A percentile compares a stretch with the other conserved stretches of the same genome.
Evolutionary conservation across 1,140 invertebrate genomes (phyloP).

Genomic region (Ceratina calcarata): DNA sequence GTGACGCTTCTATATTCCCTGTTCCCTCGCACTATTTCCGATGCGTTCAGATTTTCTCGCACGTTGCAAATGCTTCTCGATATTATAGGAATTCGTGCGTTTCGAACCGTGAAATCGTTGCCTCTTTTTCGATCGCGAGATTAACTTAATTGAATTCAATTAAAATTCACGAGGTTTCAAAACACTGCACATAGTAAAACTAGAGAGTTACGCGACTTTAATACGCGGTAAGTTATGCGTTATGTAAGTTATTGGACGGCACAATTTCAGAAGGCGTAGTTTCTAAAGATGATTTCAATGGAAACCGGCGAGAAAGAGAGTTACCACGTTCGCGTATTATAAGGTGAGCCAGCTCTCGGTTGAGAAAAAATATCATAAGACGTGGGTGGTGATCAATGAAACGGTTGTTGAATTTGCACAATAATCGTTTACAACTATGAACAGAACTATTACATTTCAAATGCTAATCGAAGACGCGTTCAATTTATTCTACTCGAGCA

Average conservation of each 20-base stretch:
- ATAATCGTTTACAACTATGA: conserved; percentile 27
- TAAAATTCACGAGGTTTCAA: not conserved
- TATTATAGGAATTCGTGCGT: not conserved
- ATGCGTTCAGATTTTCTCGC: conserved; percentile 31
- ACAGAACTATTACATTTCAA: conserved; percentile 9
- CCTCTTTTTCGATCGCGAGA: too few species aligned
- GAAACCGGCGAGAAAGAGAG: not conserved
- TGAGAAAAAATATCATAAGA: not conserved
- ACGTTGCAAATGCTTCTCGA: too few species aligned
- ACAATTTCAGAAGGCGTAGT: conserved; percentile 12
- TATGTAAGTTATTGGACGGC: conserved; percentile 2
- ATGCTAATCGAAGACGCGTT: not conserved
- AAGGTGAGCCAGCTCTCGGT: conserved; percentile 1
- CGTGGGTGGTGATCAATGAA: conserved; percentile 30
- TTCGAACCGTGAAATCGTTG: not conserved
- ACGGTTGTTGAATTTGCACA: conserved; percentile 31
- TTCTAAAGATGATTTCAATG: conserved; percentile 15
- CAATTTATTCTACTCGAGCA: not conserved
- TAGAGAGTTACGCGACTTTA: not conserved
- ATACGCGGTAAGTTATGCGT: not conserved
- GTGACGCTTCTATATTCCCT: conserved; percentile 39
- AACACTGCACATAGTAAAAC: too few species aligned
- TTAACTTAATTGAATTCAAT: not conserved
- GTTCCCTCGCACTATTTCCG: conserved; percentile 44
- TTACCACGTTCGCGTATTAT: conserved; percentile 1